These are phyloP conservation scores for Epirrhoe tristata DNA, from an alignment of 2,888 invertebrate species.

Conservation along the genomic window DNA sequence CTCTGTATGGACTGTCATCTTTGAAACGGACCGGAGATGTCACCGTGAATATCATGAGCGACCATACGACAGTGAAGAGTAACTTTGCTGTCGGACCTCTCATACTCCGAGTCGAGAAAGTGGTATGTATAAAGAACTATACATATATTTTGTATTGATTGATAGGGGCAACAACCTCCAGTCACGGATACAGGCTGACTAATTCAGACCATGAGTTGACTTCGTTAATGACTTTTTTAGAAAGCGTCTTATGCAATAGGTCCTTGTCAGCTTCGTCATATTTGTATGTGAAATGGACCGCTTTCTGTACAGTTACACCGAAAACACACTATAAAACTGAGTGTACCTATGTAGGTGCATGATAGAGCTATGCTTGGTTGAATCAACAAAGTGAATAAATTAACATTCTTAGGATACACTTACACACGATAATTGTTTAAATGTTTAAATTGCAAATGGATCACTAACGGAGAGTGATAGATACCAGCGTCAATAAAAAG, in stretches of 20 bases:
- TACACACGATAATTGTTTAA: slow-evolving; percentile 15
- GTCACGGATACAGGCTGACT: slow-evolving; percentile 27
- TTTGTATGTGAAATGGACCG: slow-evolving; percentile 15
- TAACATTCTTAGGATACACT: slow-evolving; percentile 18
- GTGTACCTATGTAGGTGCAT: not conserved
- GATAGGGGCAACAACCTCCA: slow-evolving; percentile 8
- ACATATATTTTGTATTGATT: slow-evolving; percentile 22
- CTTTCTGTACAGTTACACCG: not conserved
- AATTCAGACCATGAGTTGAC: slow-evolving; percentile 21
- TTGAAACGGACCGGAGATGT: slow-evolving; percentile 93
- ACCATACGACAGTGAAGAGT: slow-evolving; percentile 93
- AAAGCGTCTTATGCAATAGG: slow-evolving; percentile 36
- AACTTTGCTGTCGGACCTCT: slow-evolving; percentile 93
- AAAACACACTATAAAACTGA: not conserved
- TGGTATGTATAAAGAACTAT: slow-evolving; percentile 72
- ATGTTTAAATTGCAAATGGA: slow-evolving; percentile 13
- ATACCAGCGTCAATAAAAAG: not conserved
- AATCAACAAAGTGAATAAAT: slow-evolving; percentile 24
- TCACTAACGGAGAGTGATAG: slow-evolving; percentile 21
- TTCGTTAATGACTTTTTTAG: slow-evolving; percentile 39
- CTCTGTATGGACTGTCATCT: slow-evolving; percentile 92
- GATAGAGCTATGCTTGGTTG: slow-evolving; percentile 14
- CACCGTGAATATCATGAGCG: slow-evolving; percentile 90
- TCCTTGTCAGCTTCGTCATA: slow-evolving; percentile 23
- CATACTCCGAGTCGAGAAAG: slow-evolving; percentile 91